Evolutionary conservation across 2,113 vertebrate genomes (phyloP).

Genomic region (Tachysurus fulvidraco): DNA sequence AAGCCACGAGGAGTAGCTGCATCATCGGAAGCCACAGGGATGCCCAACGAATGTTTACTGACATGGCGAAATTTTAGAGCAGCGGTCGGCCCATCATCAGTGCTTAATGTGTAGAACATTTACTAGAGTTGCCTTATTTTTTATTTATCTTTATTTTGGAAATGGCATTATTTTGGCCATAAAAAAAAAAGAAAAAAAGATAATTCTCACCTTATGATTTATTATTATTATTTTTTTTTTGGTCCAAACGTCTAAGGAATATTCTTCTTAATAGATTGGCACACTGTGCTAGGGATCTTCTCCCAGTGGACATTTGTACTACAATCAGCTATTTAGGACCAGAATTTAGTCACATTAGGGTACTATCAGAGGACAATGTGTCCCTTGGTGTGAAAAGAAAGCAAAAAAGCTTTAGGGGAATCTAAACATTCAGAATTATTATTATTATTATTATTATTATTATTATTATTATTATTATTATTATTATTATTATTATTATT

Average conservation of each 20-base stretch:
- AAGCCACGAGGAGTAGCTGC: conserved; percentile 42
- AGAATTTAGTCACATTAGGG: background rate
- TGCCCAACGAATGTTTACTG: conserved; percentile 57
- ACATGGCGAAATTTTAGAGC: conserved; percentile 51
- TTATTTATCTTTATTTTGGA: background rate
- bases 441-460: no score
- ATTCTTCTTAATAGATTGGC: background rate
- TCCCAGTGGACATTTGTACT: background rate
- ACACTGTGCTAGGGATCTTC: background rate
- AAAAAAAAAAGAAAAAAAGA: background rate
- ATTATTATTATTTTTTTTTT: background rate
- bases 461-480: no score
- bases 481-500: no score
- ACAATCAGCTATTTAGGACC: background rate
- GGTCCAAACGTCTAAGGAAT: background rate
- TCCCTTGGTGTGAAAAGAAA: background rate
- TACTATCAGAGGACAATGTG: background rate
- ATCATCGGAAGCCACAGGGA: conserved; percentile 36
- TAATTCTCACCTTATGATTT: background rate
- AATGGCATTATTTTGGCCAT: background rate
- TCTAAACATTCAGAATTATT: no score
- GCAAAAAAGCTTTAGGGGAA: no score
- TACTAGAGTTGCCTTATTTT: background rate
- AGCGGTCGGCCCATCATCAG: background rate
- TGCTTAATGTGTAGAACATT: background rate